phyloP scores from a whole-genome alignment of 2,888 invertebrate species.

The Agrypnus murinus region DNA sequence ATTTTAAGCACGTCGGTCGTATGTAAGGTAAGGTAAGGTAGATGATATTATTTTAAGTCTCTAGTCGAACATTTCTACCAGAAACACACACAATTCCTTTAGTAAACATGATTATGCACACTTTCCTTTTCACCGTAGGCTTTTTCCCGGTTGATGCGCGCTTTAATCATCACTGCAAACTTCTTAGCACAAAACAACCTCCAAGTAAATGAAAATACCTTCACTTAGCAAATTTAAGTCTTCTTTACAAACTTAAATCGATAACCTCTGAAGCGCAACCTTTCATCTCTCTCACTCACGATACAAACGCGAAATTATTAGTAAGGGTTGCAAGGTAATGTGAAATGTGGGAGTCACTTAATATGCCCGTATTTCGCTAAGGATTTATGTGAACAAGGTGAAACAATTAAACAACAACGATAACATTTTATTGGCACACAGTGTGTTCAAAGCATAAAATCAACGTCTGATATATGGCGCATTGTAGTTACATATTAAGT shows the following conservation, averaged over 20 bases:
- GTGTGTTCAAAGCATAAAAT: background rate
- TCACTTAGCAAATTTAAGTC: background rate
- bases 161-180: constrained; percentile 4
- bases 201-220: background rate
- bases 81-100: constrained; percentile 1
- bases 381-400: background rate
- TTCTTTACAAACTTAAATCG: constrained; percentile 9
- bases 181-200: constrained; percentile 1
- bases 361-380: constrained; percentile 2
- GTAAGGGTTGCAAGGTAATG: background rate
- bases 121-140: constrained; percentile 9
- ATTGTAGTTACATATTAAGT: no score
- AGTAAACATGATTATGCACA: constrained; percentile 12
- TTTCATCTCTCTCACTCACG: background rate
- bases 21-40: no score
- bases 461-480: no score
- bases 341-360: constrained; percentile 10
- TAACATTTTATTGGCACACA: background rate
- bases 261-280: constrained; percentile 4
- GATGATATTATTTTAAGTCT: no score
- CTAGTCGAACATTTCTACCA: background rate
- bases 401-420: constrained; percentile 1
- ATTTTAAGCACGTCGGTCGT: no score
- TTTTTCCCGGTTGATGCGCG: constrained; percentile 2
- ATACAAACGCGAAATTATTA: background rate